phyloP scores from a whole-genome alignment of 2,113 vertebrate species.

The Psilopogon haemacephalus region DNA sequence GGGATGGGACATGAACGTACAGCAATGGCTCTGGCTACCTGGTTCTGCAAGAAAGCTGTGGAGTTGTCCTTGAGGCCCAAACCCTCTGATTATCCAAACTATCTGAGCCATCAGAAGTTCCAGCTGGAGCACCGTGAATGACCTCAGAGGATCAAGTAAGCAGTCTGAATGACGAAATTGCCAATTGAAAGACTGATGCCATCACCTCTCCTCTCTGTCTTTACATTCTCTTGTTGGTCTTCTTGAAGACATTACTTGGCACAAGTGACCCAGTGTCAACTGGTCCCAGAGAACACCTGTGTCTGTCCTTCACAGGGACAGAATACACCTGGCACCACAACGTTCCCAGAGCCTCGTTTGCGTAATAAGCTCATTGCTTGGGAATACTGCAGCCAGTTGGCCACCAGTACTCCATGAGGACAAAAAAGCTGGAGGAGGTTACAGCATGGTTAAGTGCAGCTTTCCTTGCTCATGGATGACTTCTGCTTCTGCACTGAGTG shows the following conservation, averaged over 20 bases:
- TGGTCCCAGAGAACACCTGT: background rate
- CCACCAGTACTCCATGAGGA: background rate
- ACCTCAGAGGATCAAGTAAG: background rate
- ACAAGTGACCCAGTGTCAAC: background rate
- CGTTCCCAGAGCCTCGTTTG: background rate
- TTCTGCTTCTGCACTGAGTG: background rate
- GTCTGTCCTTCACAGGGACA: background rate
- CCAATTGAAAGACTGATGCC: background rate
- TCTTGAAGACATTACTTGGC: background rate
- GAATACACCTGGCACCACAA: background rate
- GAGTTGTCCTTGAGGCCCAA: background rate
- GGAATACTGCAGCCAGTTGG: background rate
- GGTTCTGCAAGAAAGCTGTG: rapidly evolving
- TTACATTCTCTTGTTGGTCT: background rate
- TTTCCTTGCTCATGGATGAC: background rate
- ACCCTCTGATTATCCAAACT: background rate
- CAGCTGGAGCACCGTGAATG: background rate
- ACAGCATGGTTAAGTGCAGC: background rate
- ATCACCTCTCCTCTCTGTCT: background rate
- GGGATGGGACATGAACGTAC: background rate
- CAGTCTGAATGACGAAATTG: background rate
- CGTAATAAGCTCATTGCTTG: background rate
- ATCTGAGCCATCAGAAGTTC: background rate
- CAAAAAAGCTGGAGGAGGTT: background rate
- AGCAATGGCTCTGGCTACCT: background rate